Evolutionary conservation across 1,140 invertebrate species (phyloP), one percentile per base, ranked within the genome.

Genomic region (Drosophila paulistorum): DNA sequence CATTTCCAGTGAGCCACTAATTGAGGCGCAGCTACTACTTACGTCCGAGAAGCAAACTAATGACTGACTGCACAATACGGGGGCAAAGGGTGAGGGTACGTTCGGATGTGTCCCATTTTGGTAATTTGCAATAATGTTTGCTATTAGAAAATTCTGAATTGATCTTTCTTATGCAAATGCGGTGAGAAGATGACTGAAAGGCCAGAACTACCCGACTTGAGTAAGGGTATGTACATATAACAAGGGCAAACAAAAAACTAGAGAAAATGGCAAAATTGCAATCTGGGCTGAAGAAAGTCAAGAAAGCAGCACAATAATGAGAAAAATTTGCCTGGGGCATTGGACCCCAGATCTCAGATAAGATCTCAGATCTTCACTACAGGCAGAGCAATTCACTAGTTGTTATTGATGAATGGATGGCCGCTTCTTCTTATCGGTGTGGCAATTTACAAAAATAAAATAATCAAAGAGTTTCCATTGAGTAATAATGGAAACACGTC

Each of bases 21-120:
- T 82, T 85, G 68, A 81, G 79, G 71, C 17, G 17, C 63, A 81
- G 74, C 48, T 61, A 64, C 65, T 55, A 45, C n/a, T 14, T 14
- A 23, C 45, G 17, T 10, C 20, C 45, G 10, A 23, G 17, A 7
- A 51, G 3, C 9, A 10, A 51, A 23, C 17, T 51, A 51, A 51
- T 80, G 68, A 79, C 79, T 60, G 72, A 77, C 77, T 76, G 69
- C 72, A 30, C 30, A 62, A 71, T 54, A 62, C 71, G 42, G 63
- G 65, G 20, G 7, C 41, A 17, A n/a, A 17, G 48, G 37, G 9
- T 35, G 10, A 17, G 35, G 37, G 13, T 35, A 9, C 3, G 3
- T 10, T n/a, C 13, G 9, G 2, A 55, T 51, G 20, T 51, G 45
- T 14, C 45, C 45, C 20, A 51, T 51, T 51, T 51, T 51, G 17